These are phyloP conservation scores for Drosophila flavopinicola DNA, from an alignment of 2,888 invertebrate genomes.

Conservation along the genomic window DNA sequence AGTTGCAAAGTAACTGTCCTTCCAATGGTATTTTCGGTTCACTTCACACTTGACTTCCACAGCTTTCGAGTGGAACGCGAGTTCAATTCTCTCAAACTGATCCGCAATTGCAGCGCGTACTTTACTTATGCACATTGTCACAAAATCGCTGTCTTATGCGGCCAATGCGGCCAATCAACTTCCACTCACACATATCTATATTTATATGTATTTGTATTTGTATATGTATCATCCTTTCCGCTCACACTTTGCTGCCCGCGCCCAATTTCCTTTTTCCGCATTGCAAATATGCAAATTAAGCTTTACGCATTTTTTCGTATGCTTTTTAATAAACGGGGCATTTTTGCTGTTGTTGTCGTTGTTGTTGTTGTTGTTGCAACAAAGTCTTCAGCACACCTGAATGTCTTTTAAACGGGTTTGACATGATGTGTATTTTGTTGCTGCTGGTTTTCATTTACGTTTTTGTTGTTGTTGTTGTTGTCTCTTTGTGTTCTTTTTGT, in stretches of 20 bases:
- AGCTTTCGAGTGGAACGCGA: not conserved
- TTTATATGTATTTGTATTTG: constrained; percentile 1
- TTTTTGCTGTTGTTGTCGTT: constrained; percentile 41
- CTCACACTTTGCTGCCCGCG: not conserved
- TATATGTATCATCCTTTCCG: not conserved
- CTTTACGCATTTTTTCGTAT: constrained; percentile 52
- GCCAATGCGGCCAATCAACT: constrained; percentile 46
- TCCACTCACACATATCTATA: not conserved
- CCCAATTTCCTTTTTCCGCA: constrained; percentile 48
- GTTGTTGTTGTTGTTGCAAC: constrained; percentile 43
- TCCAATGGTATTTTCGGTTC: too few relatives aligned
- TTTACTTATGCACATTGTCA: constrained; percentile 4
- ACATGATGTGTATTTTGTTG: constrained; percentile 42
- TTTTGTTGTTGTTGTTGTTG: constrained; percentile 22
- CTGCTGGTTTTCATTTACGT: constrained; percentile 62
- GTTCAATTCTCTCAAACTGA: constrained; percentile 3
- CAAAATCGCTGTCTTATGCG: constrained; percentile 21
- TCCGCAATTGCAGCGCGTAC: constrained; percentile 11
- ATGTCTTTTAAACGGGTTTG: constrained; percentile 74
- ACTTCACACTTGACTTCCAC: not conserved
- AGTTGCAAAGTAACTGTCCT: not conserved
- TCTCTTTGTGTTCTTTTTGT: constrained; percentile 4
- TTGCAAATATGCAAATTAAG: constrained; percentile 64
- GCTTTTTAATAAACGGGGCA: constrained; percentile 59
- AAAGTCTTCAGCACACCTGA: constrained; percentile 59